phyloP scores from a whole-genome alignment of 2,797 vertebrate genomes.

The Lutjanus argentimaculatus region DNA sequence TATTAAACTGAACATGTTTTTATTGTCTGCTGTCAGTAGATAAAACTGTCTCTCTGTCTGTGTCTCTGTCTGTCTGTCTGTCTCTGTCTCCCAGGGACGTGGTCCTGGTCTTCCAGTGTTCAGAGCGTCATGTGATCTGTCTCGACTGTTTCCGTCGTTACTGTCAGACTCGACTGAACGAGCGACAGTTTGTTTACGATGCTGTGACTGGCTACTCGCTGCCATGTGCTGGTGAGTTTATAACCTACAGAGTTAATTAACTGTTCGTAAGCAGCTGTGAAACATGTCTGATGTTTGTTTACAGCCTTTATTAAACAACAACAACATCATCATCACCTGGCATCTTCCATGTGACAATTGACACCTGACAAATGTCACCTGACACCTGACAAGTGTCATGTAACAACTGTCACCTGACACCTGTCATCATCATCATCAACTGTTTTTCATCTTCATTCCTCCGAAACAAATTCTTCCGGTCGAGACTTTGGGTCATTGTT shows the following conservation, averaged over 20 bases:
- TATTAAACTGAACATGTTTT: neutral
- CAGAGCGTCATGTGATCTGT: conserved; percentile 92
- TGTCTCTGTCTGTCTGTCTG: neutral
- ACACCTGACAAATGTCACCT: too few species aligned
- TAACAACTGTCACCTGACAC: too few species aligned
- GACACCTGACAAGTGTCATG: too few species aligned
- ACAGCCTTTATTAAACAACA: neutral
- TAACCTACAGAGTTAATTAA: neutral
- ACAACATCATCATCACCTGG: neutral
- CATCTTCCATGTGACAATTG: too few species aligned
- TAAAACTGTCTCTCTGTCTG: neutral
- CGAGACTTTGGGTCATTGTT: too few species aligned
- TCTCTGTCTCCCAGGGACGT: conserved; percentile 83
- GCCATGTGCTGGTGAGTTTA: conserved; percentile 89
- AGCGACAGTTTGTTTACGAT: conserved; percentile 89
- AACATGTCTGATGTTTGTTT: too few species aligned
- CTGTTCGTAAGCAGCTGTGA: too few species aligned
- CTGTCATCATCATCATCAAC: too few species aligned
- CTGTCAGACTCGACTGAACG: conserved; percentile 90
- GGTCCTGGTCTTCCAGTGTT: conserved; percentile 92
- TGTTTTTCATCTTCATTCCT: too few species aligned
- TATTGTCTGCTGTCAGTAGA: neutral
- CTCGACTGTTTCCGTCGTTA: conserved; percentile 93
- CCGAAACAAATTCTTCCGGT: too few species aligned
- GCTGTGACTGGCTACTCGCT: conserved; percentile 91